Evolutionary conservation across 2,888 invertebrate species (phyloP).

Genomic region (Himalopsyche japonica): DNA sequence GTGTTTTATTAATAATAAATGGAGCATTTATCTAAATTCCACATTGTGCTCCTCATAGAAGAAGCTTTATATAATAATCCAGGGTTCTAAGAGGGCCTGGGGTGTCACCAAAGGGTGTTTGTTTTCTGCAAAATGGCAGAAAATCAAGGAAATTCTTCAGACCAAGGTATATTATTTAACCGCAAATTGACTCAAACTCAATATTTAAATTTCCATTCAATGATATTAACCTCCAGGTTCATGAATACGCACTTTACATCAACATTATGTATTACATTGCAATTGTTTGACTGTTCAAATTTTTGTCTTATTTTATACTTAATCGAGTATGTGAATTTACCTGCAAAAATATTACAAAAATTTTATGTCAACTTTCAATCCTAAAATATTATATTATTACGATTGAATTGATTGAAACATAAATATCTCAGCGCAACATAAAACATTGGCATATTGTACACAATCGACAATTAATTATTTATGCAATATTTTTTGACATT

Average conservation of each 20-base stretch:
- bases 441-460: too few species aligned
- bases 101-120: slow-evolving; percentile 31
- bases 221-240: neutral
- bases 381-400: too few species aligned
- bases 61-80: neutral
- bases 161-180: slow-evolving; percentile 54
- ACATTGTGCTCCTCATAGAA: neutral
- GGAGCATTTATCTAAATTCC: slow-evolving; percentile 12
- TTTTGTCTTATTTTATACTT: neutral
- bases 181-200: neutral
- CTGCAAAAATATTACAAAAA: neutral
- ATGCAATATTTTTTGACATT: too few species aligned
- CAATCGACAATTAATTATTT: too few species aligned
- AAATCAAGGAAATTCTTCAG: slow-evolving; percentile 71
- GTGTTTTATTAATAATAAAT: slow-evolving; percentile 17
- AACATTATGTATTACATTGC: neutral
- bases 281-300: neutral
- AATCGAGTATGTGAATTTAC: neutral
- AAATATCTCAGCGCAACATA: too few species aligned
- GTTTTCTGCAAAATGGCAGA: slow-evolving; percentile 65
- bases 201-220: neutral
- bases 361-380: neutral
- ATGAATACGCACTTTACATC: neutral
- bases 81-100: slow-evolving; percentile 7
- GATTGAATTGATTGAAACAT: too few species aligned